A percentile compares a stretch with the other conserved stretches of the same genome.
These are phyloP conservation scores for Momotus momota DNA, from an alignment of 2,797 vertebrate genomes.

Conservation along the genomic window DNA sequence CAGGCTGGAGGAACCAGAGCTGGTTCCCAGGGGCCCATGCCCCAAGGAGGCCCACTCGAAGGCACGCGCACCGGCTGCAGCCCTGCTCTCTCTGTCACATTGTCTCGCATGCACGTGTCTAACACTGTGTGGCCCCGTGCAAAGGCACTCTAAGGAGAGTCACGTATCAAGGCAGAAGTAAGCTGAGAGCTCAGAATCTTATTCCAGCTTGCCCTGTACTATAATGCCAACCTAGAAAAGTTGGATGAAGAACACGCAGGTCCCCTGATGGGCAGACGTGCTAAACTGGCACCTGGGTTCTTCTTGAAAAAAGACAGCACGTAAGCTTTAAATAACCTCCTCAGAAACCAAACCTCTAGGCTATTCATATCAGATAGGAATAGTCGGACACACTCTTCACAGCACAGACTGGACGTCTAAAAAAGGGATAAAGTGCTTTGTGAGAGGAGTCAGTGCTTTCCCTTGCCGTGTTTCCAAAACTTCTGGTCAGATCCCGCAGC, in stretches of 20 bases:
- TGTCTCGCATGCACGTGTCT: background rate
- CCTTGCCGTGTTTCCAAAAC: background rate
- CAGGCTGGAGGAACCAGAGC: background rate
- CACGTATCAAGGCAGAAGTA: background rate
- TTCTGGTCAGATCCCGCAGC: background rate
- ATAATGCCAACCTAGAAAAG: background rate
- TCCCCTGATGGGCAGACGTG: background rate
- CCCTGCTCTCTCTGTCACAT: background rate
- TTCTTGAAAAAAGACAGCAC: background rate
- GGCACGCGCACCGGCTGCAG: background rate
- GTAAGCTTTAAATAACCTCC: slow-evolving; percentile 45
- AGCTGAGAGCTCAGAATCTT: slow-evolving; percentile 32
- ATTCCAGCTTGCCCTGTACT: background rate
- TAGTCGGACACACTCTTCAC: background rate
- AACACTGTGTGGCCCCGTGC: background rate
- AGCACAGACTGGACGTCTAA: background rate
- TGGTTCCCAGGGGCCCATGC: background rate
- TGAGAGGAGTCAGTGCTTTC: background rate
- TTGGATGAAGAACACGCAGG: background rate
- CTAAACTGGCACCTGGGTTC: background rate
- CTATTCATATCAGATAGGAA: slow-evolving; percentile 24
- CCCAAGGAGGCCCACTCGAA: background rate
- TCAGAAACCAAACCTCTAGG: slow-evolving; percentile 30
- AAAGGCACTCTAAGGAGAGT: background rate
- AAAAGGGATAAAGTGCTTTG: background rate